Conservation (phyloP, 2,888 invertebrate genomes). For the Dinocampus coccinellae region DNA sequence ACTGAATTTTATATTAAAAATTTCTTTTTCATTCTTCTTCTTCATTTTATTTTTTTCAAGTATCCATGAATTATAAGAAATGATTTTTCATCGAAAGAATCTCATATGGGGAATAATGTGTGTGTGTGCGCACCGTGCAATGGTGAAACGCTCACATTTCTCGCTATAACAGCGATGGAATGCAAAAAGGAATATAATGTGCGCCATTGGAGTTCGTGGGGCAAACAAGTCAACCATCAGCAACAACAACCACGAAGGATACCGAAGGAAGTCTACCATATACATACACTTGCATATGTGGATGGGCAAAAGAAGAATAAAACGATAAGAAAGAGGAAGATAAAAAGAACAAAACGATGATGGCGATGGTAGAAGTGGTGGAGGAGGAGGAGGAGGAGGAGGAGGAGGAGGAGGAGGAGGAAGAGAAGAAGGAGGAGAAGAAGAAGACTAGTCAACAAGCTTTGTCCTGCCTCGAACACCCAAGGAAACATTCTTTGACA, state of each 20-base stretch:
- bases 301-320: conserved; percentile 32
- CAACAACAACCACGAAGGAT: conserved; percentile 14
- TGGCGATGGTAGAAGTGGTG: no score
- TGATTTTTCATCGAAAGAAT: conserved; percentile 2
- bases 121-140: neutral
- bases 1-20: neutral
- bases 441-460: conserved; percentile 40
- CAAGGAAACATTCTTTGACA: conserved; percentile 7
- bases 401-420: conserved; percentile 32
- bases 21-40: neutral
- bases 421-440: conserved; percentile 20
- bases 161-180: conserved; percentile 60
- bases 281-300: conserved; percentile 1
- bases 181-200: conserved; percentile 58
- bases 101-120: neutral
- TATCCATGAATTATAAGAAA: neutral
- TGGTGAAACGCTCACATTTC: conserved; percentile 46
- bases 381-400: conserved; percentile 14
- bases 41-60: neutral
- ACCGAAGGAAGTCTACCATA: neutral
- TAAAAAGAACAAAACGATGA: conserved; percentile 20
- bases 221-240: conserved; percentile 43
- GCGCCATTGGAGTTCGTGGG: conserved; percentile 57
- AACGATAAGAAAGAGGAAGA: conserved; percentile 44
- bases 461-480: conserved; percentile 9